Evolutionary conservation across 2,113 vertebrate genomes (phyloP).

Genomic region (Chaenogobius annularis): DNA sequence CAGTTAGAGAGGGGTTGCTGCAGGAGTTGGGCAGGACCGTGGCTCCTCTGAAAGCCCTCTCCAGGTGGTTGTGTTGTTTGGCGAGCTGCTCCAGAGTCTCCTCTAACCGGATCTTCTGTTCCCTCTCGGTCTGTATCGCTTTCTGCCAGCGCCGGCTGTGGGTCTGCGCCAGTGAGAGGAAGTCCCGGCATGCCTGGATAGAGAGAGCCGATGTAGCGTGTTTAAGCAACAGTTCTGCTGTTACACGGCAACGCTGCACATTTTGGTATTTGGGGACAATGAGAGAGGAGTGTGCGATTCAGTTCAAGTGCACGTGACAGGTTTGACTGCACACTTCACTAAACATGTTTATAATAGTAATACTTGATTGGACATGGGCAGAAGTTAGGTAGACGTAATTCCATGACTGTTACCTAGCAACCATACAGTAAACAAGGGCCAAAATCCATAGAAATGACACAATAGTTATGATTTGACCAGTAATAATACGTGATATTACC

Average conservation of each 20-base stretch:
- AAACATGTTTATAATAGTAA: too few relatives aligned
- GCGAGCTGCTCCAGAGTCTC: conserved; percentile 95
- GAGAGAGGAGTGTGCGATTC: neutral
- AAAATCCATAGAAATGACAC: too few relatives aligned
- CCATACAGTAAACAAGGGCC: too few relatives aligned
- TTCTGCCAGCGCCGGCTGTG: conserved; percentile 97
- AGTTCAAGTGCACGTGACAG: too few relatives aligned
- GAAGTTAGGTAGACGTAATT: too few relatives aligned
- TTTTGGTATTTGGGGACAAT: neutral
- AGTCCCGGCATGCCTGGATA: conserved; percentile 89
- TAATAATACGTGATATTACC: too few relatives aligned
- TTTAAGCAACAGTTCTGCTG: too few relatives aligned
- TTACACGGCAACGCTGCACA: neutral
- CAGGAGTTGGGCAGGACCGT: conserved; percentile 82
- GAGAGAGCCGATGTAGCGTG: neutral
- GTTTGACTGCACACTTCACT: too few relatives aligned
- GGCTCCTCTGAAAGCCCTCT: conserved; percentile 91
- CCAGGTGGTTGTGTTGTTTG: conserved; percentile 97
- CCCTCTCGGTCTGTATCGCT: conserved; percentile 89
- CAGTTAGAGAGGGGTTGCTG: conserved; percentile 64
- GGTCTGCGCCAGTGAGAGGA: conserved; percentile 88
- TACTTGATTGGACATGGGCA: too few relatives aligned
- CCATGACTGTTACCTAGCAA: too few relatives aligned
- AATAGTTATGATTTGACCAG: too few relatives aligned
- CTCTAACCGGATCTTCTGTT: conserved; percentile 91